Evolutionary conservation across 2,888 invertebrate species (phyloP).

Genomic region (Dryococelus australis): DNA sequence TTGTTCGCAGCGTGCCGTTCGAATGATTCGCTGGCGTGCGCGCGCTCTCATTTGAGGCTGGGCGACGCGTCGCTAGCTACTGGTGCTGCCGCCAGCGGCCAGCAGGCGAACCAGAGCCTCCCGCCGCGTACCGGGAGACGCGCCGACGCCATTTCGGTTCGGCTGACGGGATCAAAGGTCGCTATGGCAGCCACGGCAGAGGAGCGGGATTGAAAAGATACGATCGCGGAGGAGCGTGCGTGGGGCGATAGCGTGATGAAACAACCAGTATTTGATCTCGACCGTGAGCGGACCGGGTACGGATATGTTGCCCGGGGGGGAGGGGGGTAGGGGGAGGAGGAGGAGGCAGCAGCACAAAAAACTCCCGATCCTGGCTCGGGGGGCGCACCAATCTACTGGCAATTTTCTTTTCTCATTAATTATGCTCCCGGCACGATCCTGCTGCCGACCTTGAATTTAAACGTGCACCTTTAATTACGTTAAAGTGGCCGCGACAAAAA

Average conservation of each 20-base stretch:
- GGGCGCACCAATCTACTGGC: background rate
- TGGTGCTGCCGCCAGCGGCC: background rate
- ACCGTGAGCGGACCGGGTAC: background rate
- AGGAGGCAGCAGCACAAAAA: background rate
- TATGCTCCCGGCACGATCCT: background rate
- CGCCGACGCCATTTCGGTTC: background rate
- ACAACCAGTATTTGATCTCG: constrained; percentile 9
- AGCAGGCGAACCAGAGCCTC: background rate
- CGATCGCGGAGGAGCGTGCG: background rate
- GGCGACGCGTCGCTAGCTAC: background rate
- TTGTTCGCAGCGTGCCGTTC: too few relatives aligned
- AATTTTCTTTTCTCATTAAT: constrained; percentile 5
- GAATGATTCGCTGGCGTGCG: too few relatives aligned
- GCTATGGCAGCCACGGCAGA: constrained; percentile 1
- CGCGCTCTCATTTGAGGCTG: background rate
- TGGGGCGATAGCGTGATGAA: constrained; percentile 16
- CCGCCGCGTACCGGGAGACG: background rate
- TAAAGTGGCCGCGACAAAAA: background rate
- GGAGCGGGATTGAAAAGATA: constrained; percentile 5
- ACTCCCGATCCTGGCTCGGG: background rate
- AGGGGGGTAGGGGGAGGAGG: background rate
- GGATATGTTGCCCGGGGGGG: background rate
- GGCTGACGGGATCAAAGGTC: background rate
- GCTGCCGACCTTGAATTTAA: background rate
- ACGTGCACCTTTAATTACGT: background rate